phyloP scores from a whole-genome alignment of 2,113 vertebrate genomes.

The Callorhinus ursinus region DNA sequence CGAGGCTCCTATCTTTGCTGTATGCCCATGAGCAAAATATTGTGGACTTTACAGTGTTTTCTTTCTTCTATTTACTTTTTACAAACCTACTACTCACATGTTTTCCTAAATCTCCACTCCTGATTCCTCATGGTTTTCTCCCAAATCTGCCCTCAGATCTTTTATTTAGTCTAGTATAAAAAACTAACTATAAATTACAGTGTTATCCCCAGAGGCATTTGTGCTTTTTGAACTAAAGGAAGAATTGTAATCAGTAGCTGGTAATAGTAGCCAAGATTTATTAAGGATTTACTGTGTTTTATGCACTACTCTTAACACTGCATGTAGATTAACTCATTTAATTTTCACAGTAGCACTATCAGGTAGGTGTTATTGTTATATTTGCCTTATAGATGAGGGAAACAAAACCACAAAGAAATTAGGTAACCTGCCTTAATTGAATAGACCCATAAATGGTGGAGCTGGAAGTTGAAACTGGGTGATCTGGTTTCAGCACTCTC shows the following conservation, averaged over 20 bases:
- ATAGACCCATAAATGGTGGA: neutral
- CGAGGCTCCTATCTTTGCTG: neutral
- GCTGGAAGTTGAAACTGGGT: neutral
- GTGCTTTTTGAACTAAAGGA: neutral
- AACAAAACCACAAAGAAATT: neutral
- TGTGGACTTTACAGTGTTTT: neutral
- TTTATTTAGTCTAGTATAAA: neutral
- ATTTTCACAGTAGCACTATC: neutral
- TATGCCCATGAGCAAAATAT: neutral
- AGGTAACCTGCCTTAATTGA: neutral
- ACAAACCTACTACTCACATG: neutral
- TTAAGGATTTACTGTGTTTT: neutral
- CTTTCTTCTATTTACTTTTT: neutral
- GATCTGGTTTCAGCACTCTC: neutral
- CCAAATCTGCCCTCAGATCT: neutral
- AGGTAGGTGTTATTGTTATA: neutral
- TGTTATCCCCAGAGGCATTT: neutral
- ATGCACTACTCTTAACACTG: neutral
- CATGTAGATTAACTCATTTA: constrained; percentile 20
- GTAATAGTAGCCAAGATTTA: neutral
- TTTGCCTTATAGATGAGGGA: neutral
- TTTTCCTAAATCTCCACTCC: neutral
- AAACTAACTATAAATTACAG: neutral
- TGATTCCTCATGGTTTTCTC: neutral
- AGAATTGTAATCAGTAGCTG: neutral